Base-by-base conservation (phyloP, 2,888 invertebrate genomes). In the Acleris cristana region DNA sequence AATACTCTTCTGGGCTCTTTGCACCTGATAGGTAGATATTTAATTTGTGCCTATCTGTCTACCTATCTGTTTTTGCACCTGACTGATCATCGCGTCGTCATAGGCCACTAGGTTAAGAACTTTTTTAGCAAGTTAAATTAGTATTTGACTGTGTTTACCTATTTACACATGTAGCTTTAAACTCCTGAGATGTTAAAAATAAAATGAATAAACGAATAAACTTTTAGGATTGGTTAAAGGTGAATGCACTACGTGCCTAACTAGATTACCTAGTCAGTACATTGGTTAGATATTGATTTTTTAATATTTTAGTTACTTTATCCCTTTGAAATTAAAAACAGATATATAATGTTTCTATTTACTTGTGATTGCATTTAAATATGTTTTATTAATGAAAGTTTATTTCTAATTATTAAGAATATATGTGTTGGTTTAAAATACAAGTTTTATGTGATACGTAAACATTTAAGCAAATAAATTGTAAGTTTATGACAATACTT, bases 221-320 rank as follows among this genome's bases (percentile, higher is more conserved):
- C 40, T 53, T 53, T 40, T 52, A 61, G 23, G 19, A 18, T 44
- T 10, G 44, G 40, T 44, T 0, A 53, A 51, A n/a, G 53, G 51
- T 40, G 34, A 44, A 48, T 44, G 48, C 60, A 52, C 60, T 53
- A 34, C 18, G 60, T 61, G 60, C 60, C 60, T 61, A 56, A n/a
- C 23, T 56, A 21, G 44, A 23, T 44, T 56, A 8, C 1, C 16
- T n/a, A 23, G 19, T 21, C 8, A 34, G 34, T 14, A 40, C 5
- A 40, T 44, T 19, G 21, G 56, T 56, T 44, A n/a, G 16, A 21
- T 21, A 49, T 18, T 23, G 26, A n/a, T 48, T 2, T 6, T 16
- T n/a, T n/a, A 48, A 2, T 48, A 18, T 8, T 48, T 40, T 40
- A 12, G 40, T 40, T 40, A 40, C 4, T 40, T 40, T 14, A 34